A percentile compares a stretch with the other conserved stretches of the same genome.
These are phyloP conservation scores for Mixornis gularis DNA, from an alignment of 2,113 vertebrate species.

Conservation along the genomic window DNA sequence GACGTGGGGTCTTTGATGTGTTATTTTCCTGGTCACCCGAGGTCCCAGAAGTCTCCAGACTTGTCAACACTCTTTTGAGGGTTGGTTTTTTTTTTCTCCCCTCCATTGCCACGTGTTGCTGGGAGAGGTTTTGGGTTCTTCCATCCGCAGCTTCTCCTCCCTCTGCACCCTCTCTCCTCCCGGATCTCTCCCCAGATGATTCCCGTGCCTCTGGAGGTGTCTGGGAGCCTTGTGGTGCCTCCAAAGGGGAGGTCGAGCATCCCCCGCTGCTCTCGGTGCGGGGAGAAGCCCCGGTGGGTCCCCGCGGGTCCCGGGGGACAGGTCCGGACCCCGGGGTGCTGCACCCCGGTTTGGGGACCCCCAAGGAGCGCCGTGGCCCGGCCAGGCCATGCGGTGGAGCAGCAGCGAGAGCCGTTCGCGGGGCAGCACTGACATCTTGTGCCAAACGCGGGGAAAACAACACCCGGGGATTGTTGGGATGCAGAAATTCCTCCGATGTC, in stretches of 20 bases:
- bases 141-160: not conserved
- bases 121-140: not conserved
- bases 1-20: constrained; percentile 36
- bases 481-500: accelerated
- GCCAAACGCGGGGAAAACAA: not conserved
- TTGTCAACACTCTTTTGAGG: constrained; percentile 11
- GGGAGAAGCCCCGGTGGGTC: accelerated
- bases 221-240: not conserved
- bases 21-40: constrained; percentile 42
- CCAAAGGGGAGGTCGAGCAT: not conserved
- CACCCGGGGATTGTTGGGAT: accelerated
- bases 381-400: accelerated
- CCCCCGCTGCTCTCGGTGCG: not conserved
- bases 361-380: accelerated
- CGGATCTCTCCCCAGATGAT: not conserved
- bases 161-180: not conserved
- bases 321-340: not conserved
- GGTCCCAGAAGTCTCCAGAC: constrained; percentile 3
- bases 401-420: not conserved
- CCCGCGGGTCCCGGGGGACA: not conserved
- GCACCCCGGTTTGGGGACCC: not conserved
- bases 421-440: constrained; percentile 53
- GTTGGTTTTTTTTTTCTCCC: accelerated
- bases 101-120: not conserved
- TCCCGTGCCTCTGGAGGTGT: accelerated